Base-by-base conservation (phyloP, 2,797 vertebrate species). In the Harpagifer antarcticus region DNA sequence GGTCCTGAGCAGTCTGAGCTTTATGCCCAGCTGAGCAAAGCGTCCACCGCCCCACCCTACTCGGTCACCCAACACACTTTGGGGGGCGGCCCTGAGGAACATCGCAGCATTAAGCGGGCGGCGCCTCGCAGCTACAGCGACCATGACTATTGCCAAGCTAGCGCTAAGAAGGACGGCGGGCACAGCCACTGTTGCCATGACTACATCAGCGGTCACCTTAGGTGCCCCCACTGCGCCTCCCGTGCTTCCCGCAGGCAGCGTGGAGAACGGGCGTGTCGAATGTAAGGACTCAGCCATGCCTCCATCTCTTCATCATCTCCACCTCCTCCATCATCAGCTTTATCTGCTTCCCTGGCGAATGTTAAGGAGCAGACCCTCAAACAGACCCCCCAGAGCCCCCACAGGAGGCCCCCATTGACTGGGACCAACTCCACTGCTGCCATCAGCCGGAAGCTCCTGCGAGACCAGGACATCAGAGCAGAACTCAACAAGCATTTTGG, bases 401-500 rank as follows among this genome's bases (percentile, higher is more conserved):
- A 62, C 79, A 77, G 58, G 86, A 86, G 80, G 77, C 68, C 60
- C 66, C 70, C 4, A 57, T 47, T 42, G 79, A 86, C 62, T 87
- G 79, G 83, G 86, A 89, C 79, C 86, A 87, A 60, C 82, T 74
- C 23, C 68, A 86, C 59, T 59, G 70, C 63, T 31, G 81, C 91
- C 91, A 94, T 89, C 95, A 94, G 92, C 89, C 95, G 97, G 85
- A 99, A 98, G 95, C 96, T 94, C 92, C 95, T 99, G 85, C 92
- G 96, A 81, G 98, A 99, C 95, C 96, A 98, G 94, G 96, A 99
- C 90, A 99, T 99, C 92, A 94, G 98, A 89, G 97, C 96, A 33
- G 98, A 99, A 94, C 97, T 99, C 91, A 99, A 99, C 91, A 98
- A 98, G 95, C 98, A 99, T 95, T 99, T 99, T 96, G 98, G 98